Evolutionary conservation across 2,888 invertebrate species (phyloP), one percentile per base, ranked within the genome.

Genomic region (Volucella zonaria): DNA sequence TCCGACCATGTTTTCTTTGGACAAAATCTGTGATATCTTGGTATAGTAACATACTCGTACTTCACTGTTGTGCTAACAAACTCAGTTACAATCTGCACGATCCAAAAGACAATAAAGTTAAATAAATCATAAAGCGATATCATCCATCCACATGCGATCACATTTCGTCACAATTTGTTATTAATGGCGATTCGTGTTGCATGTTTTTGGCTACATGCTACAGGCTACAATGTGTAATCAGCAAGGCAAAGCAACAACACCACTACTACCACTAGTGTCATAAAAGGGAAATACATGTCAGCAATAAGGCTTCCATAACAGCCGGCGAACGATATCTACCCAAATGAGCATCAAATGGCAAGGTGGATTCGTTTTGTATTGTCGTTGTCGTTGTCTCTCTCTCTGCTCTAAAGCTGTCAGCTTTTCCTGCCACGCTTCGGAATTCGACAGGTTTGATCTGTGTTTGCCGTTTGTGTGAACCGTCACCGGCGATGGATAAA

Each of bases 121-220:
- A 80, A 83, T 83, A 83, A 83, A 83, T 83, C 80, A 83, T 80
- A 83, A 80, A 83, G 81, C 80, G 70, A 80, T 83, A 83, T 80
- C 80, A 83, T 83, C 75, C 75, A 38, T 76, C 75, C 54, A 66
- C 12, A 75, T 49, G 51, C 70, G 68, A 79, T 47, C 52, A 79
- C 68, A 67, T 83, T 83, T 80, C 83, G 71, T 80, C 75, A 83
- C 66, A 83, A 75, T 80, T 80, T 83, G 70, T 80, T 83, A 80
- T 83, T 76, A 71, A 83, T 83, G 83, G 75, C 75, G 66, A 80
- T 80, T 66, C 66, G 67, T 71, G 70, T 61, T 71, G 75, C 59
- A 83, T 66, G 74, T 52, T 11, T 40, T 54, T 49, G 52, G 43
- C 40, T 18, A 59, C 14, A 9, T 31, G 6, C 31, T 31, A 18